Base-by-base conservation (phyloP, 2,113 vertebrate genomes). In the Colossoma macropomum region DNA sequence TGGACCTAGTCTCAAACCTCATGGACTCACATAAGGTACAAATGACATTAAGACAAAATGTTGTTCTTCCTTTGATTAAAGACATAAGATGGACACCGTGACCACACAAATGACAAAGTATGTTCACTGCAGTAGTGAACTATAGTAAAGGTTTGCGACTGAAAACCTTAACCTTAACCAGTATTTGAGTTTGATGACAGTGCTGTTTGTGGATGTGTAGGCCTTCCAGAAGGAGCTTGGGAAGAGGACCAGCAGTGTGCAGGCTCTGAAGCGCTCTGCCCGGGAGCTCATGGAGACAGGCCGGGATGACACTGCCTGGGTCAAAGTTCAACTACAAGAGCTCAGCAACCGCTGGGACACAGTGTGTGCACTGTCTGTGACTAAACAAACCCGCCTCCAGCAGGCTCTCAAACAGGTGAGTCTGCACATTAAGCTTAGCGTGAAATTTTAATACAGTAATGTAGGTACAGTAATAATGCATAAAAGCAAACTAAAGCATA, bases 171-270 rank as follows among this genome's bases (percentile, higher is more conserved):
- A 56, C 19, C 1, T 9, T 11, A 12, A 5, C 15, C 21, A 62
- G 32, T 69, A 23, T 25, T 71, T 34, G 25, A 77, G 27, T n/a
- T 9, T 79, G n/a, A 68, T 9, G 7, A 48, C 10, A 4, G 4
- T 52, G 25, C 5, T 69, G 32, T 75, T 10, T 45, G 30, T 85
- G 73, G 5, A 52, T 68, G 17, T 21, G 0, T 90, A 99, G 98
- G 96, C 96, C 73, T 99, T 99, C 92, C 98, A 99, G 86, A 99
- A 99, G 75, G 98, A 99, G 88, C 90, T 99, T 84, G 98, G 98
- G 0, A 99, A 99, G 91, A 95, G 98, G 85, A 99, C 97, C 0
- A 91, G 96, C 85, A 98, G 95, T 0, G 94, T 99, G 38, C 97
- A 99, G 91, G 97, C 97, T 28, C 94, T 99, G 3, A 98, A 98